phyloP scores from a whole-genome alignment of 2,888 invertebrate genomes.

The Coremacera marginata region DNA sequence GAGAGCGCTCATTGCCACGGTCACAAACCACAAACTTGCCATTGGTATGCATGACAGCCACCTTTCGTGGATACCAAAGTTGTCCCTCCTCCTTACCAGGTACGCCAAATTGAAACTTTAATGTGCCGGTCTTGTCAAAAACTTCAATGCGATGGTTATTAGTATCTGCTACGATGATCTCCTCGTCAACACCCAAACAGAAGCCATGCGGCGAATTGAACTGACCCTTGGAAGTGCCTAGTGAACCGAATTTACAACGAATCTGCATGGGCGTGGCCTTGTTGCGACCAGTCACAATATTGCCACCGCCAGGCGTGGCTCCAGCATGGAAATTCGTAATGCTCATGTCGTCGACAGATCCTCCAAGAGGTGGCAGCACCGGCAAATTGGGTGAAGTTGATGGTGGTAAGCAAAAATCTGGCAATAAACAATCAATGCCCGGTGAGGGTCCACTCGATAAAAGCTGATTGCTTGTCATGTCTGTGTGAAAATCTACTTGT shows the following conservation, averaged over 20 bases:
- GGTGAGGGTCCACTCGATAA: conserved; percentile 75
- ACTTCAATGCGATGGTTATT: conserved; percentile 97
- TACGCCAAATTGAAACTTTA: conserved; percentile 94
- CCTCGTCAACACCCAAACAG: conserved; percentile 93
- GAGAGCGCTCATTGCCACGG: conserved; percentile 94
- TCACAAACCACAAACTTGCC: conserved; percentile 97
- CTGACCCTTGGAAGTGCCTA: conserved; percentile 93
- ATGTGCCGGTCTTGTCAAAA: conserved; percentile 93
- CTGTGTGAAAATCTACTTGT: conserved; percentile 68
- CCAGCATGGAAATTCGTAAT: conserved; percentile 68
- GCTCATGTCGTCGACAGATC: conserved; percentile 69
- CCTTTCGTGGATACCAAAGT: conserved; percentile 96
- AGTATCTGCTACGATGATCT: conserved; percentile 96
- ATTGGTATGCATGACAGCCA: conserved; percentile 88
- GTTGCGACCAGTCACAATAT: conserved; percentile 73
- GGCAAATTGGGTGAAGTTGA: conserved; percentile 74
- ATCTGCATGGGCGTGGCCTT: conserved; percentile 90
- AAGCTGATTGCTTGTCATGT: conserved; percentile 70
- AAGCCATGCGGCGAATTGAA: conserved; percentile 98
- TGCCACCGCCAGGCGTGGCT: conserved; percentile 64
- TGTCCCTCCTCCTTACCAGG: conserved; percentile 97
- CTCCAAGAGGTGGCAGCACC: conserved; percentile 68
- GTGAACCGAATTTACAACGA: conserved; percentile 92
- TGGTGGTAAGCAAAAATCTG: conserved; percentile 74
- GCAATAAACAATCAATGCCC: conserved; percentile 73